phyloP scores from a whole-genome alignment of 2,113 vertebrate species.

The Chaenocephalus aceratus region DNA sequence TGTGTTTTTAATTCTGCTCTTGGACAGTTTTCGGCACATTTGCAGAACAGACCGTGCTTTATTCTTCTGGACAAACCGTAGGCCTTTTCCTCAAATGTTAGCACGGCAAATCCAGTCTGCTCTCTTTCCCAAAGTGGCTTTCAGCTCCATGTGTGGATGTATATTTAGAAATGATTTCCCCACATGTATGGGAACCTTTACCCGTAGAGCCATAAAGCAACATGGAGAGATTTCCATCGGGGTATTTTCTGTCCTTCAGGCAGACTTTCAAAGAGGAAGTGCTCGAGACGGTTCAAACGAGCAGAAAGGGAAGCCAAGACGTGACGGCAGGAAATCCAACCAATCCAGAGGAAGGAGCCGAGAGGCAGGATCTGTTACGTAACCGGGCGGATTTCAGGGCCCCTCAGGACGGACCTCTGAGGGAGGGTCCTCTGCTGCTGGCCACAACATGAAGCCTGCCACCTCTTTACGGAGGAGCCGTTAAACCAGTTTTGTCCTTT shows the following conservation, averaged over 20 bases:
- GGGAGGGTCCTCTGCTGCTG: constrained; percentile 5
- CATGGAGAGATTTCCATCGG: background rate
- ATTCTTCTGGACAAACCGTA: background rate
- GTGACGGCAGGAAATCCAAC: constrained; percentile 43
- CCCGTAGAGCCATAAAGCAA: background rate
- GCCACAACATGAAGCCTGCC: constrained; percentile 49
- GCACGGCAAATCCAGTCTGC: background rate
- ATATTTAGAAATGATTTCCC: background rate
- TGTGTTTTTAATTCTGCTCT: background rate
- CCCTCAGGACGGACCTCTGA: constrained; percentile 24
- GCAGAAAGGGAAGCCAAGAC: constrained; percentile 48
- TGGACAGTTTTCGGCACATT: background rate
- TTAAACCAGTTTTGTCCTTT: constrained; percentile 25
- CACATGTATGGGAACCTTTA: background rate
- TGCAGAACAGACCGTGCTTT: background rate
- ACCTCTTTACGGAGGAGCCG: constrained; percentile 23
- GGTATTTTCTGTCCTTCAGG: background rate
- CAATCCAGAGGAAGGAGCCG: constrained; percentile 15
- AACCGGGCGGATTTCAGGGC: constrained; percentile 53
- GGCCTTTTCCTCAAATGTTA: background rate
- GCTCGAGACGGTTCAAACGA: constrained; percentile 34
- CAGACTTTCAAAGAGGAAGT: constrained; percentile 44
- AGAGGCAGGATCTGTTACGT: constrained; percentile 42
- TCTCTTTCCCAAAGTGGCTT: background rate
- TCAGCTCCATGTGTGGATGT: background rate